Conservation (phyloP, 2,888 invertebrate species). For the Sussaba pulchella region DNA sequence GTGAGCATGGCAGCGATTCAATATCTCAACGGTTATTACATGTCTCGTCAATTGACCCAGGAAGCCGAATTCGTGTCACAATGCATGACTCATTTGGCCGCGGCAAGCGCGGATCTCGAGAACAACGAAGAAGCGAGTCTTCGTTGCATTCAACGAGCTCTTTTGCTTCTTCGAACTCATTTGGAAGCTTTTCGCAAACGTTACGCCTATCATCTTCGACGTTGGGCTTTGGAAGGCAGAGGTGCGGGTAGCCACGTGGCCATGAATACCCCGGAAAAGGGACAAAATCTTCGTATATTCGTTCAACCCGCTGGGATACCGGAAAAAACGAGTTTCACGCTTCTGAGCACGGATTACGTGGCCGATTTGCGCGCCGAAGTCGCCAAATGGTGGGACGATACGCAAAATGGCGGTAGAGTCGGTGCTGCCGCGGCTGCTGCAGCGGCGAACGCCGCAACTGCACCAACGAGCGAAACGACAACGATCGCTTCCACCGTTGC, state of each 20-base stretch:
- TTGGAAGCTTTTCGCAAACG: conserved; percentile 95
- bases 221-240: conserved; percentile 94
- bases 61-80: conserved; percentile 97
- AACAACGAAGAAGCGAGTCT: conserved; percentile 91
- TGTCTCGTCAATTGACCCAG: conserved; percentile 95
- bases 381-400: conserved; percentile 96
- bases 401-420: conserved; percentile 77
- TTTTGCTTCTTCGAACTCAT: conserved; percentile 95
- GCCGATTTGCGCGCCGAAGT: conserved; percentile 97
- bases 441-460: conserved; percentile 1
- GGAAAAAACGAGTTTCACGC: conserved; percentile 92
- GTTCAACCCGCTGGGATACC: conserved; percentile 95
- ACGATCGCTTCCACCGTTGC: conserved; percentile 60
- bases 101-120: conserved; percentile 91
- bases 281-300: conserved; percentile 90
- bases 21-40: conserved; percentile 97
- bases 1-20: conserved; percentile 98
- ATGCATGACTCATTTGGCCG: conserved; percentile 96
- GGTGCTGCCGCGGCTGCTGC: conserved; percentile 24
- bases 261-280: conserved; percentile 86
- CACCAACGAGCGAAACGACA: not conserved
- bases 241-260: conserved; percentile 93
- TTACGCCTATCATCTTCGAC: conserved; percentile 94
- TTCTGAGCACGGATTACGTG: conserved; percentile 94
- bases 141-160: conserved; percentile 95